Base-by-base conservation (phyloP, 2,797 vertebrate genomes). In the Jordanella pulchra region DNA sequence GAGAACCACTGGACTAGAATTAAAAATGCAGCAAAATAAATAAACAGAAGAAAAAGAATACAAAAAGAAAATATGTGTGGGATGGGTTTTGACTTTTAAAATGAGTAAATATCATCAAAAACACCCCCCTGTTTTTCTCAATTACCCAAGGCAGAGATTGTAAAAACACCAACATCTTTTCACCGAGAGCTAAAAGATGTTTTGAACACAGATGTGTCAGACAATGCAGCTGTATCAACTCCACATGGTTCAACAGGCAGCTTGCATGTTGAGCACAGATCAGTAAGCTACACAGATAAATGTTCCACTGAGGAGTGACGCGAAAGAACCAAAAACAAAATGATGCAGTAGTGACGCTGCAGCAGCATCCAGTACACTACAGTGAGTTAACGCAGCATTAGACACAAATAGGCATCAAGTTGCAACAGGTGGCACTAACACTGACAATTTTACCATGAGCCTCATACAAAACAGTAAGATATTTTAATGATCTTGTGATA, bases 131-230 rank as follows among this genome's bases (percentile, higher is more conserved):
- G 60, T 77, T 82, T 86, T 71, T 76, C 67, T 86, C 71, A 67
- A 81, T 80, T 87, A 89, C 84, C 85, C 85, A 93, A 95, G 94
- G 94, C 94, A 95, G 93, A 95, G 94, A 95, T 95, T 95, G 89
- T 95, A 95, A 95, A 94, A 90, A 92, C 91, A 94, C 92, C 93
- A 93, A 93, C 90, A 93, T 94, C 92, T 92, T 91, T 92, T 90
- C 91, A 91, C 73, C 0, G 61, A 71, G 69, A 72, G 86, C 80
- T 89, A 87, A 93, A 93, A 93, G 92, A 93, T 92, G 91, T 88
- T 92, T 84, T 54, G 50, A 63, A 92, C 87, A 92, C 80, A 91
- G 76, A 87, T 72, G 80, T 71, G 86, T 77, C 10, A 73, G 82
- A 89, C 86, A 71, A 87, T 78, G 86, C 68, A 56, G 76, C 77